phyloP scores from a whole-genome alignment of 2,888 invertebrate genomes.

The Pogonocherus hispidulus region DNA sequence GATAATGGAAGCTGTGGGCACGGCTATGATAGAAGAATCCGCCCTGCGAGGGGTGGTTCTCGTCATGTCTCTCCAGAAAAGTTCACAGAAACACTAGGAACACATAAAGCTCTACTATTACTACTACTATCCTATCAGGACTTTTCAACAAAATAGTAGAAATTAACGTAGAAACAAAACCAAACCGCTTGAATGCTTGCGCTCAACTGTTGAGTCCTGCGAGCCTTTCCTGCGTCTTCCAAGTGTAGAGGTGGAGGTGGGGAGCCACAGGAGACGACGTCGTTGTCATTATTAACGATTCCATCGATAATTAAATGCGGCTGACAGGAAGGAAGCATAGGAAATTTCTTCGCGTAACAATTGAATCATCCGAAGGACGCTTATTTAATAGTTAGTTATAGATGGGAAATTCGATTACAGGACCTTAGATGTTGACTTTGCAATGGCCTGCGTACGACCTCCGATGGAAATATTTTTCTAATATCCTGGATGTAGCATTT shows the following conservation, averaged over 20 bases:
- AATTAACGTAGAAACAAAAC: conserved; percentile 55
- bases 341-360: conserved; percentile 25
- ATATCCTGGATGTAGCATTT: too few relatives aligned
- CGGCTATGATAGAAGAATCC: conserved; percentile 66
- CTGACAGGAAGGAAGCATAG: conserved; percentile 22
- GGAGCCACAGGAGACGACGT: not conserved
- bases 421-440: not conserved
- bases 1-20: conserved; percentile 69
- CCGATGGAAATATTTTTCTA: not conserved
- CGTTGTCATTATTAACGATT: conserved; percentile 12
- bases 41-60: conserved; percentile 52
- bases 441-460: not conserved
- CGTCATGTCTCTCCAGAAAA: conserved; percentile 39
- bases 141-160: conserved; percentile 49
- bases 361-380: conserved; percentile 21
- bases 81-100: not conserved
- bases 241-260: not conserved
- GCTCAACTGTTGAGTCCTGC: conserved; percentile 12
- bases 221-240: not conserved
- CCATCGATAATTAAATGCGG: conserved; percentile 12
- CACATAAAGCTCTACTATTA: conserved; percentile 51
- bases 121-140: conserved; percentile 53
- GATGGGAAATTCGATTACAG: conserved; percentile 12
- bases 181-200: conserved; percentile 11
- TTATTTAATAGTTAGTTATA: conserved; percentile 3